Evolutionary conservation across 2,797 vertebrate genomes (phyloP).

Genomic region (Apogon hyalosoma): DNA sequence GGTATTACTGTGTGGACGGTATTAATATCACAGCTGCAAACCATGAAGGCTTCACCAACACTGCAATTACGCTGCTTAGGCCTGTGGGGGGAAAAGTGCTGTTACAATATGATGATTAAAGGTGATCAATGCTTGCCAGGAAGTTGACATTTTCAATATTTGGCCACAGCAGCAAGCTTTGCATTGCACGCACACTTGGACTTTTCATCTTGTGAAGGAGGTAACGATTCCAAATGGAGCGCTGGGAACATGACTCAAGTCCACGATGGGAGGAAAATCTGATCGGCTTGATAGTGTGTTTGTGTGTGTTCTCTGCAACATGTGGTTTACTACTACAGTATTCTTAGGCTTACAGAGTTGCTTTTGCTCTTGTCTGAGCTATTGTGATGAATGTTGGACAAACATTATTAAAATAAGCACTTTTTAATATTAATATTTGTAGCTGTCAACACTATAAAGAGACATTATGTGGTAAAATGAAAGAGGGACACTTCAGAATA

Average conservation of each 20-base stretch:
- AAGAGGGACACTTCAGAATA: slow-evolving; percentile 36
- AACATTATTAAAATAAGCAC: neutral
- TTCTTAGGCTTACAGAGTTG: neutral
- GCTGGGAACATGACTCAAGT: slow-evolving; percentile 52
- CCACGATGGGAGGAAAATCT: slow-evolving; percentile 55
- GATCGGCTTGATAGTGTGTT: slow-evolving; percentile 44
- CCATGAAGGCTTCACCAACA: slow-evolving; percentile 14
- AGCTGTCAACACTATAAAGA: slow-evolving; percentile 19
- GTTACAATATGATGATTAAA: slow-evolving; percentile 65
- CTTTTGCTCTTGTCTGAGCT: neutral
- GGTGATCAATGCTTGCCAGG: slow-evolving; percentile 64
- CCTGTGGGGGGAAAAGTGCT: slow-evolving; percentile 21
- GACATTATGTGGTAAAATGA: slow-evolving; percentile 16
- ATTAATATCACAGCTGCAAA: slow-evolving; percentile 39
- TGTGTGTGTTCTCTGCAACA: slow-evolving; percentile 9
- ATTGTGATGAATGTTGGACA: neutral
- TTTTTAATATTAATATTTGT: slow-evolving; percentile 14
- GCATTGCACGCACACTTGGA: slow-evolving; percentile 52
- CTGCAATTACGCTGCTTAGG: slow-evolving; percentile 22
- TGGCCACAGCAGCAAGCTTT: slow-evolving; percentile 51
- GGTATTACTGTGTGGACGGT: slow-evolving; percentile 9
- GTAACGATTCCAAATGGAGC: slow-evolving; percentile 57
- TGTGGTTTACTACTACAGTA: slow-evolving; percentile 22
- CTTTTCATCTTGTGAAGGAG: slow-evolving; percentile 68
- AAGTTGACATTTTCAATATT: slow-evolving; percentile 67